phyloP scores from a whole-genome alignment of 2,113 vertebrate genomes.

The Scortum barcoo region DNA sequence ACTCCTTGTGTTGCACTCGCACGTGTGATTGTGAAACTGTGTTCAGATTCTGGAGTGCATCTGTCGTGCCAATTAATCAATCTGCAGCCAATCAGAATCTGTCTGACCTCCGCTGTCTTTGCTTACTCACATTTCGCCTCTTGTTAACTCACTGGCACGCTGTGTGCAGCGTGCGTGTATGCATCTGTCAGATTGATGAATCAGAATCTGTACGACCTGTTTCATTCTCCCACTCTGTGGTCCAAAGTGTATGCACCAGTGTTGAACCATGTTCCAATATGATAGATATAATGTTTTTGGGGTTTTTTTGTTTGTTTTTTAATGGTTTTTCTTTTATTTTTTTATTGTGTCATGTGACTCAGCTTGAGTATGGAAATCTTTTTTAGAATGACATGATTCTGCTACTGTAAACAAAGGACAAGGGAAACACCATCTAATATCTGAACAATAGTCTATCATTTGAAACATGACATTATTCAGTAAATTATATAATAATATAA shows the following conservation, averaged over 20 bases:
- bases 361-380: background rate
- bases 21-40: background rate
- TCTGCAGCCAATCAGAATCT: constrained; percentile 19
- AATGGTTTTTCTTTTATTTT: background rate
- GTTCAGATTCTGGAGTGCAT: background rate
- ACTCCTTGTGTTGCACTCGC: background rate
- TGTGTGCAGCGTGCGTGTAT: constrained; percentile 22
- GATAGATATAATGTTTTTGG: background rate
- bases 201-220: constrained; percentile 7
- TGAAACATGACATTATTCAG: background rate
- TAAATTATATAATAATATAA: too few relatives aligned
- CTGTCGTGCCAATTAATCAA: constrained; percentile 29
- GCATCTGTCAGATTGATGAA: constrained; percentile 30
- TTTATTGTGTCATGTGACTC: background rate
- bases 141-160: background rate
- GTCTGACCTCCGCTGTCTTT: constrained; percentile 27
- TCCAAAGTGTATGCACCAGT: background rate
- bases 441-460: background rate
- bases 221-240: background rate
- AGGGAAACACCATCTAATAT: background rate
- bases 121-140: constrained; percentile 28
- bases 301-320: too few relatives aligned
- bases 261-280: background rate
- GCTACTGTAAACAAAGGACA: background rate
- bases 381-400: background rate